phyloP scores from a whole-genome alignment of 2,113 vertebrate species.

The Ondatra zibethicus region DNA sequence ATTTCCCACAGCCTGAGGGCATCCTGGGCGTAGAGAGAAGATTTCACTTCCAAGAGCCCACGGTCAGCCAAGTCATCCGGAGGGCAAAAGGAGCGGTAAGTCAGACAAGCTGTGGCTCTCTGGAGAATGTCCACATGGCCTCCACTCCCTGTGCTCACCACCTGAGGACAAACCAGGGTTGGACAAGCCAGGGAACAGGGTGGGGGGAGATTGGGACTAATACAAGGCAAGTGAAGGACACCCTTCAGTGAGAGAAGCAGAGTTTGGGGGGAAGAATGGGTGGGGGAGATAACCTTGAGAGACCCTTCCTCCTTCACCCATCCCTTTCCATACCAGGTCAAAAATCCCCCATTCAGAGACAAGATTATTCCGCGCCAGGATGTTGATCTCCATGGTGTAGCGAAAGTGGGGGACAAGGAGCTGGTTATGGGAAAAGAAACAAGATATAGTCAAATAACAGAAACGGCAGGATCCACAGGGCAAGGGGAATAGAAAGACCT shows the following conservation, averaged over 20 bases:
- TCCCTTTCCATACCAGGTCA: constrained; percentile 60
- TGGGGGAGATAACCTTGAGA: background rate
- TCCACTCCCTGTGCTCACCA: constrained; percentile 24
- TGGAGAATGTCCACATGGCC: constrained; percentile 50
- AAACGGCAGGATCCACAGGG: background rate
- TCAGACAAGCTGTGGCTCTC: background rate
- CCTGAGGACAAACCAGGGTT: background rate
- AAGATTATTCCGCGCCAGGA: constrained; percentile 51
- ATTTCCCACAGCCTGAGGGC: constrained; percentile 51
- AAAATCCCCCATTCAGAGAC: constrained; percentile 67
- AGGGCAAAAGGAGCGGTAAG: constrained; percentile 48
- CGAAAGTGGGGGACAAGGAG: constrained; percentile 64
- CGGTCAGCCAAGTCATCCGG: constrained; percentile 52
- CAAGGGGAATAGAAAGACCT: background rate
- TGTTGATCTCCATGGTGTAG: constrained; percentile 72
- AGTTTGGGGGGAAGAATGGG: too few relatives aligned
- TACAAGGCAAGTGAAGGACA: background rate
- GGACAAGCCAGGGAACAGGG: background rate
- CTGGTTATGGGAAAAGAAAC: constrained; percentile 31
- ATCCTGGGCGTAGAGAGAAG: constrained; percentile 57
- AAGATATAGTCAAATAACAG: background rate
- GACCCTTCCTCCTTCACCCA: background rate
- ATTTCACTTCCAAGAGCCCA: constrained; percentile 47
- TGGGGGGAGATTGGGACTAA: background rate
- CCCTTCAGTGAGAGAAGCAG: background rate